Percentiles rank a stretch among this genome's conserved stretches.
Evolutionary conservation across 92 coral and sea anemone species (phyloP).

Genomic region (Zoanthus gigantus): DNA sequence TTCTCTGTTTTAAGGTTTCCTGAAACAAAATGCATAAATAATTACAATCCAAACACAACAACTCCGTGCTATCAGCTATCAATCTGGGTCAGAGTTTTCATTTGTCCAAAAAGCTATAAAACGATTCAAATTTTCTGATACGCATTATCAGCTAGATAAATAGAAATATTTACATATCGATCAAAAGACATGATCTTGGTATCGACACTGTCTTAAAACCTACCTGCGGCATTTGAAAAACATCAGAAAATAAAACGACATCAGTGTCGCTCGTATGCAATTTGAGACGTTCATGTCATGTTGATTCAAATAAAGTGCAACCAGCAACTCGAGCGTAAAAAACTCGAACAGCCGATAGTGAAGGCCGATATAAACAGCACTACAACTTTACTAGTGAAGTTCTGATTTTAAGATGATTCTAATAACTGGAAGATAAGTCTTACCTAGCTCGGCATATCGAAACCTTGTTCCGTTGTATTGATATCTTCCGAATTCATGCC

Average conservation of each 20-base stretch:
- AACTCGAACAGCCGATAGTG: not conserved
- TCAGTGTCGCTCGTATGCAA: not conserved
- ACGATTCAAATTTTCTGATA: not conserved
- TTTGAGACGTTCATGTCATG: conserved; percentile 21
- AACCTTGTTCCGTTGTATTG: conserved; percentile 22
- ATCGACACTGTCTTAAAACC: not conserved
- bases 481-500: conserved; percentile 32
- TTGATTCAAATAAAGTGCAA: not conserved
- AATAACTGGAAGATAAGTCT: not conserved
- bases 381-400: not conserved
- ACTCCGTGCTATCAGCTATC: not conserved
- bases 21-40: not conserved
- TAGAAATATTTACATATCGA: not conserved
- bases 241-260: not conserved
- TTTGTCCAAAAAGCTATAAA: not conserved
- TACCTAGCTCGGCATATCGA: conserved; percentile 23
- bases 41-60: not conserved
- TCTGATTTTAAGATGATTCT: not conserved
- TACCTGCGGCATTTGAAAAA: not conserved
- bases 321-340: not conserved
- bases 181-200: not conserved
- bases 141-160: conserved; percentile 5
- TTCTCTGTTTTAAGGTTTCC: not conserved
- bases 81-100: not conserved
- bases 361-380: not conserved